These are phyloP conservation scores for Vombatus ursinus DNA, from an alignment of 2,113 vertebrate species.

Conservation along the genomic window DNA sequence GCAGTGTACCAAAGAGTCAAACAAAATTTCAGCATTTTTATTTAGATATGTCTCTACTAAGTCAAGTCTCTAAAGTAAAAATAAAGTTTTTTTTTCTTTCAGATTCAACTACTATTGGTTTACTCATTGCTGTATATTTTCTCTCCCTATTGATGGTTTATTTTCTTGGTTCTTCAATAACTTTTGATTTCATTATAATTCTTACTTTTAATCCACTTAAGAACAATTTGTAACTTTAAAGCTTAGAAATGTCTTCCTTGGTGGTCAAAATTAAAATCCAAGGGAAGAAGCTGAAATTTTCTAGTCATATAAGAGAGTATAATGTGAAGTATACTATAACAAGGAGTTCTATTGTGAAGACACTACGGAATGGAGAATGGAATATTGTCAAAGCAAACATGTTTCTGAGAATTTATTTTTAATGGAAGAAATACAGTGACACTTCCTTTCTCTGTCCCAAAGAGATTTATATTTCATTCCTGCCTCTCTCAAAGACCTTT, in stretches of 20 bases:
- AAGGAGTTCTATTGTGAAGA: not conserved
- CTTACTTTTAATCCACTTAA: constrained; percentile 1
- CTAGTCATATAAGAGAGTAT: not conserved
- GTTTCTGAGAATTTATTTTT: not conserved
- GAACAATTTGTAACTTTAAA: constrained; percentile 11
- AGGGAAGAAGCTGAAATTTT: too few species aligned
- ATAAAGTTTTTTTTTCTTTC: constrained; percentile 4
- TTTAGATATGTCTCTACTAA: not conserved
- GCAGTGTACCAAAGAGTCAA: constrained; percentile 23
- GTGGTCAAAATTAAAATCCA: not conserved
- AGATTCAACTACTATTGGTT: not conserved
- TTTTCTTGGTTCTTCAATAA: not conserved
- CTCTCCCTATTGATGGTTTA: not conserved
- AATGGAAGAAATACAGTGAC: not conserved
- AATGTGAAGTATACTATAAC: not conserved
- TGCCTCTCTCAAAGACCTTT: not conserved
- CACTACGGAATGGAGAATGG: not conserved
- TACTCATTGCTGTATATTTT: not conserved
- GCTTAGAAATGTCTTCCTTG: not conserved
- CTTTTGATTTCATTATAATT: not conserved
- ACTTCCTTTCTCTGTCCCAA: not conserved
- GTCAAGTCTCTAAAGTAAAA: not conserved
- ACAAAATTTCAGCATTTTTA: not conserved
- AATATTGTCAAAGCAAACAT: not conserved
- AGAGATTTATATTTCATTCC: not conserved